Evolutionary conservation across 1,140 invertebrate species (phyloP).

Genomic region (Physella acuta): DNA sequence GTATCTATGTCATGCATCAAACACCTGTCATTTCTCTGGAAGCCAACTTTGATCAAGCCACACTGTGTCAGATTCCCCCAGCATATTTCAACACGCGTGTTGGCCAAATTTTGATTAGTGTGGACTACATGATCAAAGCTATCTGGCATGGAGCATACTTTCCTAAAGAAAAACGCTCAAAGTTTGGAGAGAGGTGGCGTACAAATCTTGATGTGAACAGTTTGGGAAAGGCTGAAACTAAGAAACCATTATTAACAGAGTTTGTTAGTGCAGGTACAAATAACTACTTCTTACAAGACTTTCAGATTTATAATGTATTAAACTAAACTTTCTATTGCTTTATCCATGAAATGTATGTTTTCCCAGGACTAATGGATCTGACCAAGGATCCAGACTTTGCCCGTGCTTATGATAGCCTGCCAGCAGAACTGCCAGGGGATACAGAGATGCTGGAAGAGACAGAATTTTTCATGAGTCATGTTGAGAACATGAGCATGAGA

Average conservation of each 20-base stretch:
- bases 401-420: slow-evolving; percentile 44
- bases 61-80: slow-evolving; percentile 54
- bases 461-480: slow-evolving; percentile 52
- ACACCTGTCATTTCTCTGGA: slow-evolving; percentile 54
- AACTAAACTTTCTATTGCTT: background rate
- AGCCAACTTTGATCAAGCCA: slow-evolving; percentile 57
- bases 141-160: slow-evolving; percentile 60
- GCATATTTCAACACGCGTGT: slow-evolving; percentile 57
- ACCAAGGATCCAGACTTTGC: slow-evolving; percentile 55
- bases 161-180: slow-evolving; percentile 58
- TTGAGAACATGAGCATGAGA: slow-evolving; percentile 52
- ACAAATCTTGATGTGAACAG: slow-evolving; percentile 53
- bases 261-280: slow-evolving; percentile 56
- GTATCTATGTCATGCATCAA: slow-evolving; percentile 59
- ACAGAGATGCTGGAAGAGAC: slow-evolving; percentile 48
- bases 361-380: slow-evolving; percentile 52
- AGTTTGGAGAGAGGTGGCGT: slow-evolving; percentile 59
- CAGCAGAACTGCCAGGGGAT: slow-evolving; percentile 41
- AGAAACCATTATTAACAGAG: slow-evolving; percentile 54
- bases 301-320: background rate
- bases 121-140: slow-evolving; percentile 60
- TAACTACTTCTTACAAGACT: background rate
- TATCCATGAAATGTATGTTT: background rate
- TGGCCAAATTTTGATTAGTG: slow-evolving; percentile 54
- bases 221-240: slow-evolving; percentile 53